Evolutionary conservation across 2,113 vertebrate genomes (phyloP).

Genomic region (Chloebia gouldiae): DNA sequence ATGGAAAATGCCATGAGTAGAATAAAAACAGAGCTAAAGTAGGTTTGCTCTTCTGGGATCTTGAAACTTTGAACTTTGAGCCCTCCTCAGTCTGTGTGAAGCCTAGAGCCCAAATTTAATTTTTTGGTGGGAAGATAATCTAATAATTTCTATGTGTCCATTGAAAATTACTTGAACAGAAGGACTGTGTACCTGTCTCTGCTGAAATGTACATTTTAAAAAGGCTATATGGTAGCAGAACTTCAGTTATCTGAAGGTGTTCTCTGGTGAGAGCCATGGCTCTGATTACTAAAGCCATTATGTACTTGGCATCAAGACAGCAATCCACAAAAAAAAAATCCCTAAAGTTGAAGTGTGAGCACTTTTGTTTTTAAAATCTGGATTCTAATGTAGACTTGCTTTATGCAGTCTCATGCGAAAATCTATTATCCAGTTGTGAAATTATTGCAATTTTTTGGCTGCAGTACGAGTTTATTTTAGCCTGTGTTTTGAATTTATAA

Average conservation of each 20-base stretch:
- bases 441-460: neutral
- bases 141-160: neutral
- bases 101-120: neutral
- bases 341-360: neutral
- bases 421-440: neutral
- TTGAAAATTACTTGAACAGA: neutral
- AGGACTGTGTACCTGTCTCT: neutral
- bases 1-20: neutral
- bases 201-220: neutral
- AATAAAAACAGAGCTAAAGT: neutral
- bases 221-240: neutral
- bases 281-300: neutral
- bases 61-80: neutral
- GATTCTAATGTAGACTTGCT: neutral
- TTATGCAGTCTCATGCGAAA: neutral
- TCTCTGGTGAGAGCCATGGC: neutral
- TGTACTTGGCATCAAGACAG: neutral
- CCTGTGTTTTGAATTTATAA: neutral
- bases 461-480: neutral
- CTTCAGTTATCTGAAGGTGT: neutral
- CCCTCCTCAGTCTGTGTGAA: neutral
- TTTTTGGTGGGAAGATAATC: neutral
- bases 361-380: neutral
- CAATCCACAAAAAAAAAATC: neutral
- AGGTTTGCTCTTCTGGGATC: neutral